Conservation (phyloP, 2,797 vertebrate species). For the Stomatorhinus walkeri region DNA sequence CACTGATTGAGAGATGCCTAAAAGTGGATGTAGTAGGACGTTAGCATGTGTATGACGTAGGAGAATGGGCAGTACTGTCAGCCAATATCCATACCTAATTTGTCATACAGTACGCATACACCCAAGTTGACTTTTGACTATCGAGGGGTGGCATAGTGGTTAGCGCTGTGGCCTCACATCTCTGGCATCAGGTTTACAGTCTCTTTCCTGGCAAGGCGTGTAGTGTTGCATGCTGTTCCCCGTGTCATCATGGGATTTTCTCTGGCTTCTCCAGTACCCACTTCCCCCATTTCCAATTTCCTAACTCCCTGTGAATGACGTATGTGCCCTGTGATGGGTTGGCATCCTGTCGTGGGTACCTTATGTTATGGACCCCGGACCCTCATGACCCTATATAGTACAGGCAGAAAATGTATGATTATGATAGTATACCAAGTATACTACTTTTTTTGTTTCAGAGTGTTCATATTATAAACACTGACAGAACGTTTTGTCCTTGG, state of each 20-base stretch:
- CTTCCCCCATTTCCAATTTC: not conserved
- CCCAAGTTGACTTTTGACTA: not conserved
- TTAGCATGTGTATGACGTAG: not conserved
- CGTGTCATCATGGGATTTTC: not conserved
- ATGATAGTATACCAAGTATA: not conserved
- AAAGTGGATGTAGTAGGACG: not conserved
- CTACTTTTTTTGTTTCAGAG: slow-evolving; percentile 37
- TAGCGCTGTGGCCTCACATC: not conserved
- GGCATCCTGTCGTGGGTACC: not conserved
- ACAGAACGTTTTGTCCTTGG: slow-evolving; percentile 33
- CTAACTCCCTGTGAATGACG: not conserved
- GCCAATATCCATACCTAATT: not conserved
- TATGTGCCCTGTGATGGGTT: not conserved
- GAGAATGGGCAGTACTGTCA: not conserved
- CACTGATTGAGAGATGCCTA: not conserved
- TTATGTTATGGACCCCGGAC: not conserved
- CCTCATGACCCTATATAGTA: not conserved
- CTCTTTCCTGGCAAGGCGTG: not conserved
- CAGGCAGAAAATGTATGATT: not conserved
- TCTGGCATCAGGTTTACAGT: not conserved
- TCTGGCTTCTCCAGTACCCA: not conserved
- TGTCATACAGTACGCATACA: not conserved
- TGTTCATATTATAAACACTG: slow-evolving; percentile 34
- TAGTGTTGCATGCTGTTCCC: not conserved
- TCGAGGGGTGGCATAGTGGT: not conserved